Evolutionary conservation across 2,888 invertebrate genomes (phyloP).

Genomic region (Sarcophaga rosellei): DNA sequence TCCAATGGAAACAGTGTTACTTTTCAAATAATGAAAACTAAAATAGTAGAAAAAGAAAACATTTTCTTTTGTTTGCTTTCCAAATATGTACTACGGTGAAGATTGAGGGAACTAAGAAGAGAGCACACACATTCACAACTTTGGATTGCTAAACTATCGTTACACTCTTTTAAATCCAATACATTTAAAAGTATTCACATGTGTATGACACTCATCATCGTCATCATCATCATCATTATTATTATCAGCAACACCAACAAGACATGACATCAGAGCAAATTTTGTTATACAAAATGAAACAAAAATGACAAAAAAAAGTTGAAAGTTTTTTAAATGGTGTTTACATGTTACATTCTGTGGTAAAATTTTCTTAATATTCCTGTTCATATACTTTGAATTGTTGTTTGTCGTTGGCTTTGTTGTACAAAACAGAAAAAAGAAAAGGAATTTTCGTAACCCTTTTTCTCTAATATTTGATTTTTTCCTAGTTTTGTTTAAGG

Average conservation of each 20-base stretch:
- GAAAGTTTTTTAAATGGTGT: constrained; percentile 77
- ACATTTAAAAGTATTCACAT: not conserved
- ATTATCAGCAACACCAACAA: constrained; percentile 68
- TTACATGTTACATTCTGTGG: constrained; percentile 74
- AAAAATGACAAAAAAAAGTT: constrained; percentile 16
- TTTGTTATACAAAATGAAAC: constrained; percentile 59
- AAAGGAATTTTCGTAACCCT: not conserved
- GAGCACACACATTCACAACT: not conserved
- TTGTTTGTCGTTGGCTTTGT: constrained; percentile 9
- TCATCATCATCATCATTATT: not conserved
- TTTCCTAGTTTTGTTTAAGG: constrained; percentile 3
- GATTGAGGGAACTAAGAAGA: not conserved
- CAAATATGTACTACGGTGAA: no score
- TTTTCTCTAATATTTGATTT: not conserved
- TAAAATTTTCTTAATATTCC: constrained; percentile 63
- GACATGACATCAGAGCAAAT: constrained; percentile 66
- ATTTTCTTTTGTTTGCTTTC: no score
- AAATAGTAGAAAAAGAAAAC: no score
- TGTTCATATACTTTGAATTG: constrained; percentile 15
- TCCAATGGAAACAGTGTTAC: no score
- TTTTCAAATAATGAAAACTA: no score
- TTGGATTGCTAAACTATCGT: not conserved
- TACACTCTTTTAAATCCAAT: not conserved
- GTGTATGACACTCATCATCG: not conserved
- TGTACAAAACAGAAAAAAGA: constrained; percentile 16